Conservation (phyloP, 2,888 invertebrate species). For the Aricia artaxerxes region DNA sequence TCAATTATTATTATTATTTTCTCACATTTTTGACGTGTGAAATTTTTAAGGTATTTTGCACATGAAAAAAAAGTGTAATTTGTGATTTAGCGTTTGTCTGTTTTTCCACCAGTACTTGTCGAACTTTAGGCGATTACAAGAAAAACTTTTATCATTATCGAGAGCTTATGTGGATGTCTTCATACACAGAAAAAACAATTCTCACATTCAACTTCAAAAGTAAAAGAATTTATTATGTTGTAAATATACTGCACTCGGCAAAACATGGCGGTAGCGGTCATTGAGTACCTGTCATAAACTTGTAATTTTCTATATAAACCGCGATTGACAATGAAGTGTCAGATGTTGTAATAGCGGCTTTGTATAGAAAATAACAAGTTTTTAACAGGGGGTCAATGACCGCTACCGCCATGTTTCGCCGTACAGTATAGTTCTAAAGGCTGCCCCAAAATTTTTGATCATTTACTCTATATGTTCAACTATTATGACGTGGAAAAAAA, state of each 20-base stretch:
- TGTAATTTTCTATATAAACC: too few species aligned
- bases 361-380: too few species aligned
- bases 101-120: slow-evolving; percentile 39
- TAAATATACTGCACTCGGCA: not conserved
- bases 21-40: too few species aligned
- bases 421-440: not conserved
- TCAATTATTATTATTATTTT: too few species aligned
- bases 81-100: not conserved
- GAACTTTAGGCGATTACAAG: slow-evolving; percentile 47
- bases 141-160: slow-evolving; percentile 71
- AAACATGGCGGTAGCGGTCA: too few species aligned
- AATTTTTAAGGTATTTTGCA: too few species aligned
- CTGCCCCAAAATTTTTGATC: not conserved
- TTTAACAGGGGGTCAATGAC: too few species aligned
- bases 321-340: too few species aligned
- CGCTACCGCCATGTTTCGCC: too few species aligned
- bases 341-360: not conserved
- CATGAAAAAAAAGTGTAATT: not conserved
- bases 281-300: too few species aligned
- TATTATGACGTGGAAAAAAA: too few species aligned
- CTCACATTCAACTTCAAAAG: slow-evolving; percentile 35
- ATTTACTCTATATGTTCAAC: not conserved
- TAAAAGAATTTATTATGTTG: not conserved
- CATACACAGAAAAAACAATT: slow-evolving; percentile 62
- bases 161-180: slow-evolving; percentile 61